Base-by-base conservation (phyloP, 2,797 vertebrate species). In the Lophotriccus pileatus region DNA sequence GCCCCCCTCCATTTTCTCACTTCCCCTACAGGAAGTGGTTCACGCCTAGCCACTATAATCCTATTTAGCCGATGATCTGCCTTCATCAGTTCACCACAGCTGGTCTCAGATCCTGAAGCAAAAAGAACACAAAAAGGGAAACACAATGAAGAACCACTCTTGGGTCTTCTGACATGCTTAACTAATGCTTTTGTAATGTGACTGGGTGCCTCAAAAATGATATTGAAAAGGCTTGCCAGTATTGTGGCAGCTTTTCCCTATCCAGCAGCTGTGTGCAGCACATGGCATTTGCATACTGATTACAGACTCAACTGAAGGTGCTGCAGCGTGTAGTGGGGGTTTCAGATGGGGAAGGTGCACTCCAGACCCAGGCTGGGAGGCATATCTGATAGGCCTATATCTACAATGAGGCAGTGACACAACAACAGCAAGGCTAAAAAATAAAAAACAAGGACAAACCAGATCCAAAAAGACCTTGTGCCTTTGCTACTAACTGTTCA, bases 261-360 rank as follows among this genome's bases (percentile, higher is more conserved):
- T 6, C 16, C 73, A 78, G 55, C 41, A 86, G 59, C 41, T 47
- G 14, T 0, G 0, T 39, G 55, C 43, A 70, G 41, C 44, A 52
- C 46, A 58, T 66, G 36, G 69, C 9, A 91, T 86, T 81, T 94
- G 73, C 89, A 94, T 72, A 78, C 64, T 66, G 82, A 94, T 66
- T 85, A 85, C 47, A 94, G 78, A 34, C 60, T 88, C 64, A 15
- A 4, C 0, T 60, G 36, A 77, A 87, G 58, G 64, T 84, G 86
- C 73, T 82, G 39, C 56, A 88, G 43, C 21, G 16, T n/a, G 9
- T 46, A 59, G 36, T 43, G 49, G 36, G 58, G 59, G 20, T 49
- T 89, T 91, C 90, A 90, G 56, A 64, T 4, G 13, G 18, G 12
- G 10, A 68, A 7, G 16, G 27, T 28, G 19, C 25, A 12, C 41